Conservation (phyloP, 2,797 vertebrate genomes). For the Takifugu rubripes region DNA sequence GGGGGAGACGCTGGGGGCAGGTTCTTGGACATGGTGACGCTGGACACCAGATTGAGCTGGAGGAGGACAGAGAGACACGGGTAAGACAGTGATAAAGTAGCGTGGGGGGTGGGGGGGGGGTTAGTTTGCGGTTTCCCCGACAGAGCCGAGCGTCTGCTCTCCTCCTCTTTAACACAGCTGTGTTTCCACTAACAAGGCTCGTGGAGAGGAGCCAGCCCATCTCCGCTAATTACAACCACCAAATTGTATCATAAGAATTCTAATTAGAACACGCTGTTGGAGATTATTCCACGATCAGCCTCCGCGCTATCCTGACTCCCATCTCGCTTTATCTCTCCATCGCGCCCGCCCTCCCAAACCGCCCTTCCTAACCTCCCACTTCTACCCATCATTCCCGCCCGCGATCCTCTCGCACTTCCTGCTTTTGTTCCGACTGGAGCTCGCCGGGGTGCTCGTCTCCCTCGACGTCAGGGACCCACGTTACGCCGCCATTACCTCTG, state of each 20-base stretch:
- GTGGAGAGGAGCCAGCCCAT: slow-evolving; percentile 91
- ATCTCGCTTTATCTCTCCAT: slow-evolving; percentile 71
- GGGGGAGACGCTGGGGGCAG: slow-evolving; percentile 94
- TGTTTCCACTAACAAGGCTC: slow-evolving; percentile 95
- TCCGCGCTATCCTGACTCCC: slow-evolving; percentile 84
- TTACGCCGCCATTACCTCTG: slow-evolving; percentile 26
- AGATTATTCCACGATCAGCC: slow-evolving; percentile 97
- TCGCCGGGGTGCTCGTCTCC: slow-evolving; percentile 10
- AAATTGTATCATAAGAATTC: slow-evolving; percentile 99
- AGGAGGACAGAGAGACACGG: slow-evolving; percentile 37
- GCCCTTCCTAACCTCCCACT: slow-evolving; percentile 10
- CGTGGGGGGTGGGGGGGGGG: slow-evolving; percentile 32
- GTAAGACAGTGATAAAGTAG: slow-evolving; percentile 54
- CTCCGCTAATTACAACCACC: slow-evolving; percentile 97
- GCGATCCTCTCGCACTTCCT: slow-evolving; percentile 21
- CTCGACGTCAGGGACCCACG: slow-evolving; percentile 18
- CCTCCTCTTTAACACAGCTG: slow-evolving; percentile 83
- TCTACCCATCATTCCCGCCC: slow-evolving; percentile 26
- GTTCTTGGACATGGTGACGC: slow-evolving; percentile 99
- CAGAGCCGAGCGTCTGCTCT: slow-evolving; percentile 83
- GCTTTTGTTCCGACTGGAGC: not conserved
- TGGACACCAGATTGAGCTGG: slow-evolving; percentile 98
- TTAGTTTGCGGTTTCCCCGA: slow-evolving; percentile 83
- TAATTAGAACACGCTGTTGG: slow-evolving; percentile 97
- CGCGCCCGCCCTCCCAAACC: slow-evolving; percentile 9